phyloP scores from a whole-genome alignment of 1,140 invertebrate genomes.

The Asobara japonica region DNA sequence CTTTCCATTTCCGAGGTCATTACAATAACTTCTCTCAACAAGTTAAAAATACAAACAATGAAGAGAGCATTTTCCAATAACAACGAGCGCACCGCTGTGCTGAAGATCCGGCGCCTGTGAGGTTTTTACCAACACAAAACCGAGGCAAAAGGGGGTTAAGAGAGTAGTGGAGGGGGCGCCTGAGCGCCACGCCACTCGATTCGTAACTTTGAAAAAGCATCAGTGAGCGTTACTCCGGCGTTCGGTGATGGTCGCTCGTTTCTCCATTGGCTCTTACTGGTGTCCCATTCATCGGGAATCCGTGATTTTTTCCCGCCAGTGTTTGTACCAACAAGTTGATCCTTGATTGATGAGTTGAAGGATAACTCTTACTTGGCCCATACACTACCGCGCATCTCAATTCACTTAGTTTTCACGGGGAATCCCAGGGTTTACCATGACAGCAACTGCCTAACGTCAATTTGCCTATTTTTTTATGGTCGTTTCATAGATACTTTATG shows the following conservation, averaged over 20 bases:
- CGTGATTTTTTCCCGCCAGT: not conserved
- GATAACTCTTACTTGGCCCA: too few species aligned
- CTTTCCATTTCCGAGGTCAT: too few species aligned
- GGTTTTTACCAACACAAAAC: not conserved
- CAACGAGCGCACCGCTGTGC: too few species aligned
- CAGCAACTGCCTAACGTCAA: too few species aligned
- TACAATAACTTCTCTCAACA: too few species aligned
- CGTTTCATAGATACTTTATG: not conserved
- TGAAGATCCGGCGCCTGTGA: not conserved
- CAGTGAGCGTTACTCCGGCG: not conserved
- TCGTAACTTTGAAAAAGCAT: constrained; percentile 8
- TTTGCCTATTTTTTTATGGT: not conserved
- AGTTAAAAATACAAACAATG: too few species aligned
- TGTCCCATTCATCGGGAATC: not conserved
- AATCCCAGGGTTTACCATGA: too few species aligned
- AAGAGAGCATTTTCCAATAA: too few species aligned
- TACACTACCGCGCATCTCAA: too few species aligned
- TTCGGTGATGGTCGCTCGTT: not conserved
- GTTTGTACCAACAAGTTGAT: too few species aligned
- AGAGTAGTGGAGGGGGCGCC: constrained; percentile 22
- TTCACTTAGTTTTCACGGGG: too few species aligned
- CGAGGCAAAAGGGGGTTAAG: constrained; percentile 3
- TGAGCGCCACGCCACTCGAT: constrained; percentile 31
- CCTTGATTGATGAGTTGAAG: too few species aligned
- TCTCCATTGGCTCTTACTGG: not conserved